Evolutionary conservation across 1,140 invertebrate species (phyloP), one percentile per base, ranked within the genome.

Genomic region (Drosophila ananassae): DNA sequence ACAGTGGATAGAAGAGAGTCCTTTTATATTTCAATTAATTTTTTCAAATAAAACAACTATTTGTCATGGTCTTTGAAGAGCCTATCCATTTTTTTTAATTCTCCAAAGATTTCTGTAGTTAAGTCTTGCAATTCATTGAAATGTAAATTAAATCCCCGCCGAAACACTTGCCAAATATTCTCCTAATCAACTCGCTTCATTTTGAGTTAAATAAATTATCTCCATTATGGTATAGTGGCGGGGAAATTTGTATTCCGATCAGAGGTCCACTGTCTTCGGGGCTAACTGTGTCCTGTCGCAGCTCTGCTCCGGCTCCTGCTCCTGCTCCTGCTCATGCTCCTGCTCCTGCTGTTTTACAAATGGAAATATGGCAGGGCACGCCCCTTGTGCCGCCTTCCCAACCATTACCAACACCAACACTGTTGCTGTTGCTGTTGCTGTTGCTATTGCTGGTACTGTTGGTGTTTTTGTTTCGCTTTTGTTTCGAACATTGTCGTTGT

Each of bases 391-490:
- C 47, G 24, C 13, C 57, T 30, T 57, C 52, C 44, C 32, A 22
- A 28, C 46, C 63, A 34, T 37, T 55, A 32, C 30, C 53, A 17
- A 50, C 48, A 67, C 48, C 41, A 46, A 46, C 41, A 44, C n/a
- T 72, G 76, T 78, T 55, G 50, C 25, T 50, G 56, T 53, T 75
- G 76, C 57, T 28, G 7, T 28, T 28, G 25, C 25, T 50, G 56
- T 53, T 75, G 76, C 56, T 28, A 28, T 28, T 28, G 25, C 25
- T 50, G 56, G 50, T 75, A 72, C 56, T 87, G 77, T 52, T 75
- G 82, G 52, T 89, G 83, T 73, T 82, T 67, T 76, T 87, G 83
- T 75, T 75, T 79, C 78, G 79, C 83, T 85, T 84, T 84, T 84
- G 81, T 84, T 84, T 84, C 82, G 73, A 87, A 77, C 77, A 82